These are phyloP conservation scores for Macrobrachium nipponense DNA, from an alignment of 1,140 invertebrate genomes.

Conservation along the genomic window DNA sequence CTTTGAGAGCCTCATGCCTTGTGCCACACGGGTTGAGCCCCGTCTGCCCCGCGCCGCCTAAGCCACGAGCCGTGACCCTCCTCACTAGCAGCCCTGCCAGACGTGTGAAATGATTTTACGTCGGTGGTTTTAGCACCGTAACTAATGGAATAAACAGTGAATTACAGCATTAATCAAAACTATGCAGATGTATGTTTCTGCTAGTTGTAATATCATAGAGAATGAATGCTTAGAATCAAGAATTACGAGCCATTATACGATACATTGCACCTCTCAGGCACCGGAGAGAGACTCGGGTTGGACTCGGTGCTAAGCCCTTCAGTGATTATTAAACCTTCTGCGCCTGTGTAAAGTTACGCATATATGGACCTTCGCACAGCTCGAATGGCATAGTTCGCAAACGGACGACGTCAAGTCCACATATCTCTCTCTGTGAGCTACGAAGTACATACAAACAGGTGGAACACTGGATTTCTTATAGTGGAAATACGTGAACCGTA, in stretches of 20 bases:
- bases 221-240: too few relatives aligned
- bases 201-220: too few relatives aligned
- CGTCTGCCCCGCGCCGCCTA: conserved; percentile 56
- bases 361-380: conserved; percentile 35
- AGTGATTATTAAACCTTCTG: conserved; percentile 40
- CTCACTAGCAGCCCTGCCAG: conserved; percentile 15
- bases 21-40: conserved; percentile 37
- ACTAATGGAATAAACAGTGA: neutral
- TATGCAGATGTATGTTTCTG: too few relatives aligned
- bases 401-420: conserved; percentile 5
- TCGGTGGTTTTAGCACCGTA: neutral
- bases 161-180: neutral
- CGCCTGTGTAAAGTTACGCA: conserved; percentile 42
- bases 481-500: too few relatives aligned
- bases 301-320: neutral
- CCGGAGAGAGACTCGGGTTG: too few relatives aligned
- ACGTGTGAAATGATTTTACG: conserved; percentile 12
- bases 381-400: conserved; percentile 18
- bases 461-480: too few relatives aligned
- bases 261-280: too few relatives aligned
- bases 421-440: too few relatives aligned
- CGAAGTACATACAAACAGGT: too few relatives aligned
- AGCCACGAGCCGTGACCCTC: conserved; percentile 54
- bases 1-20: neutral
- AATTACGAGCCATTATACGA: too few relatives aligned